phyloP scores from a whole-genome alignment of 2,797 vertebrate genomes.

The Neostethus bicornis region DNA sequence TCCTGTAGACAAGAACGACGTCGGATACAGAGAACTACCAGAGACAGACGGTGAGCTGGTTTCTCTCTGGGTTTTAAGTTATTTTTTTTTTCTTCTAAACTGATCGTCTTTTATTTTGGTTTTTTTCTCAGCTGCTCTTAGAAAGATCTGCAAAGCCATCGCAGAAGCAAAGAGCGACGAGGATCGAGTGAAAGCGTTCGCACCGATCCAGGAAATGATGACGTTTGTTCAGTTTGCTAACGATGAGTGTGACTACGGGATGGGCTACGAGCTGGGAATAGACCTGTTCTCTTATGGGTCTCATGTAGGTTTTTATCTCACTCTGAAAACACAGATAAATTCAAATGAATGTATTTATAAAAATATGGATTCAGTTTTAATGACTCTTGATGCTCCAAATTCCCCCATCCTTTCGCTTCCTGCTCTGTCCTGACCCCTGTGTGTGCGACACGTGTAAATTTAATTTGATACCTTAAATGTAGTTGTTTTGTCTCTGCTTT shows the following conservation, averaged over 20 bases:
- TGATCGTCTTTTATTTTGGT: background rate
- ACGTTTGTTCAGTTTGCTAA: conserved; percentile 98
- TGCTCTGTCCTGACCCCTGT: too few relatives aligned
- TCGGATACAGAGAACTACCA: conserved; percentile 95
- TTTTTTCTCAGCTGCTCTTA: conserved; percentile 83
- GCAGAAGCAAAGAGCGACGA: conserved; percentile 88
- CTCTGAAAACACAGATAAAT: too few relatives aligned
- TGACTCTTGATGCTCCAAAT: too few relatives aligned
- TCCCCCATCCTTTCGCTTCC: too few relatives aligned
- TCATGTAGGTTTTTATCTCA: conserved; percentile 83
- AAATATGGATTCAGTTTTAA: too few relatives aligned
- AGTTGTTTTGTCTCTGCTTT: too few relatives aligned
- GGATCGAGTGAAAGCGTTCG: conserved; percentile 90
- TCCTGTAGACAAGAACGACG: conserved; percentile 93
- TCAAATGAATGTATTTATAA: too few relatives aligned
- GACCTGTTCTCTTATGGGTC: conserved; percentile 97
- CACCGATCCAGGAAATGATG: conserved; percentile 93
- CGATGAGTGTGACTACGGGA: conserved; percentile 97
- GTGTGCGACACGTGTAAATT: too few relatives aligned
- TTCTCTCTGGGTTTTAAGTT: too few relatives aligned
- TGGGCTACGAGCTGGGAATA: conserved; percentile 94
- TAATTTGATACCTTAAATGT: too few relatives aligned
- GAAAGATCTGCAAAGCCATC: conserved; percentile 91
- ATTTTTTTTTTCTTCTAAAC: too few relatives aligned
- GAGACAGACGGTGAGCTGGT: conserved; percentile 88